Evolutionary conservation across 2,113 vertebrate genomes (phyloP).

Genomic region (Amphilophus citrinellus): DNA sequence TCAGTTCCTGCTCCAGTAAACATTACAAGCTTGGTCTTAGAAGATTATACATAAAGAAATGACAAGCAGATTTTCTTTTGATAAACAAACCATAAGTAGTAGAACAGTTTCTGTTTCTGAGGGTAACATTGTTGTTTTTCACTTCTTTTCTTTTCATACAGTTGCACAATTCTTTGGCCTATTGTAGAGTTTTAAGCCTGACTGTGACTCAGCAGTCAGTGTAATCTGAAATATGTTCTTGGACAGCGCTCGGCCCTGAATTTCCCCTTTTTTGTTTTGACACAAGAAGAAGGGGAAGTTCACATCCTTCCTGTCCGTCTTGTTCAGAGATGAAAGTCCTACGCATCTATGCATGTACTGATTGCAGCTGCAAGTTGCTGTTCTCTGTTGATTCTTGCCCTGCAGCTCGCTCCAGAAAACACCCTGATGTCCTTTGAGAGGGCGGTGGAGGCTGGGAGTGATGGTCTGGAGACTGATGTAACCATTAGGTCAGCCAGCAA

Average conservation of each 20-base stretch:
- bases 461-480: slow-evolving; percentile 90
- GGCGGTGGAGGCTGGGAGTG: slow-evolving; percentile 84
- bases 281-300: neutral
- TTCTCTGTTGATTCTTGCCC: neutral
- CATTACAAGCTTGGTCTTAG: neutral
- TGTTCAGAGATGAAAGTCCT: neutral
- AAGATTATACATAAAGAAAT: neutral
- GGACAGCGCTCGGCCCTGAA: neutral
- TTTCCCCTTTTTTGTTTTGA: neutral
- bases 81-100: neutral
- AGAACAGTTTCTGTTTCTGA: neutral
- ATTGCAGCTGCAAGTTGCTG: neutral
- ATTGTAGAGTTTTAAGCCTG: neutral
- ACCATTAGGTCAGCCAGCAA: slow-evolving; percentile 84
- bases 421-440: slow-evolving; percentile 93
- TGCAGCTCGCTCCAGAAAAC: slow-evolving; percentile 91
- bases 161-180: fast-evolving
- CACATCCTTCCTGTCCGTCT: neutral
- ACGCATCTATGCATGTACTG: fast-evolving
- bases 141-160: neutral
- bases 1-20: neutral
- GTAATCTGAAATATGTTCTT: neutral
- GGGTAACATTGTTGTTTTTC: neutral
- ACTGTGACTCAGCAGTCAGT: neutral
- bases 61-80: neutral